Base-by-base conservation (phyloP, 2,888 invertebrate genomes). In the Acrobeloides nanus region DNA sequence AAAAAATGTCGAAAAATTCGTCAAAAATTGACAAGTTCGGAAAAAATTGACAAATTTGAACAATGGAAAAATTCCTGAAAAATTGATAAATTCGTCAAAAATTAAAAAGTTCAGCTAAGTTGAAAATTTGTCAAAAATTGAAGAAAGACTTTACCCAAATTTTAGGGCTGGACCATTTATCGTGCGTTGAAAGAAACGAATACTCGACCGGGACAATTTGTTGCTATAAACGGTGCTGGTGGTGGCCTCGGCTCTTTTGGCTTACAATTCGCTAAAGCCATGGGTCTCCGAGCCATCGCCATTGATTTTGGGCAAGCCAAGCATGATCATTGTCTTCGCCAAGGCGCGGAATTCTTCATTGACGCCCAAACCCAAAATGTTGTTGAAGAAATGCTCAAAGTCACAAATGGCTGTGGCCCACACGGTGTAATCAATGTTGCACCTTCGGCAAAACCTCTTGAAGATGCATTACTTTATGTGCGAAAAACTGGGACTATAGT, bases 371-470 rank as follows among this genome's bases (percentile, higher is more conserved):
- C 25, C 15, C 17, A 17, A n/a, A 17, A 54, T 18, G 33, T 48
- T 12, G 47, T 48, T n/a, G 31, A 43, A 24, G 17, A 43, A 12
- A 27, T 32, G 1, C 25, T 27, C 32, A 15, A 47, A 48, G 24
- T 46, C 3, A 59, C 61, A 20, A 45, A 61, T 10, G 61, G 61
- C 31, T n/a, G n/a, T n/a, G 61, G 61, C 46, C 55, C 61, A 32
- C 61, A 61, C 35, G 59, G 54, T 34, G 57, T 61, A 15, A 46
- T 61, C 44, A 56, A 57, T 46, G 47, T 61, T 34, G 59, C 61
- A 5, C 50, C 48, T 25, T 51, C 57, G 39, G 57, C 37, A 29
- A 51, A 52, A 38, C 49, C 59, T 27, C 55, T 61, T 46, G 52
- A 57, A 32, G 42, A 56, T 24, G 49, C 61, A 15, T 40, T 53